Conservation (phyloP, 2,797 vertebrate genomes). For the Anolis apletophallus region DNA sequence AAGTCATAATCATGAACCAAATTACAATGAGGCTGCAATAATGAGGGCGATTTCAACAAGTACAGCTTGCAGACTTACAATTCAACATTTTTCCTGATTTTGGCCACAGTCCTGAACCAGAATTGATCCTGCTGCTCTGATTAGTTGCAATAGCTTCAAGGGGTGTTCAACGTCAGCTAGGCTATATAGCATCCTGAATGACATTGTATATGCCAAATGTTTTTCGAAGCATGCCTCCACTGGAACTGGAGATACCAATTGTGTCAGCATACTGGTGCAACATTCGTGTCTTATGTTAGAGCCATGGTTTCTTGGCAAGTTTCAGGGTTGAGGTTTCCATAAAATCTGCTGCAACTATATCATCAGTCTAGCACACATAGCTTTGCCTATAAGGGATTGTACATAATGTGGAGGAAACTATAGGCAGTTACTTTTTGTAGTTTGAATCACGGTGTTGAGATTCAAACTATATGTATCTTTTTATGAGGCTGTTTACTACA, state of each 20-base stretch:
- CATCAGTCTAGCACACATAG: not conserved
- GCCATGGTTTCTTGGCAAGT: not conserved
- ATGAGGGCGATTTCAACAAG: not conserved
- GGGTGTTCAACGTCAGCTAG: not conserved
- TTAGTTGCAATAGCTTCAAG: too few species aligned
- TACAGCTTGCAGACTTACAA: not conserved
- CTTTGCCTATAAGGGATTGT: not conserved
- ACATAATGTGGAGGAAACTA: not conserved
- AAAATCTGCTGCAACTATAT: not conserved
- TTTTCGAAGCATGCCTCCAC: not conserved
- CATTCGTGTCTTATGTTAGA: not conserved
- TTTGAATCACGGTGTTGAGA: not conserved
- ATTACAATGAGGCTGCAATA: not conserved
- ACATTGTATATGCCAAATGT: not conserved
- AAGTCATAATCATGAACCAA: not conserved
- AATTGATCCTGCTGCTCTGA: not conserved
- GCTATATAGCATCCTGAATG: not conserved
- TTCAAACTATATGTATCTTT: too few species aligned
- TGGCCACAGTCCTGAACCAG: too few species aligned
- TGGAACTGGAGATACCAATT: not conserved
- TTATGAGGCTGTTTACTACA: not conserved
- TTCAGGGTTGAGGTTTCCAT: not conserved
- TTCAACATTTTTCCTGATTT: not conserved
- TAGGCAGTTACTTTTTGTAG: not conserved
- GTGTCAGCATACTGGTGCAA: not conserved